phyloP scores from a whole-genome alignment of 2,888 invertebrate genomes.

The Conops quadrifasciatus region DNA sequence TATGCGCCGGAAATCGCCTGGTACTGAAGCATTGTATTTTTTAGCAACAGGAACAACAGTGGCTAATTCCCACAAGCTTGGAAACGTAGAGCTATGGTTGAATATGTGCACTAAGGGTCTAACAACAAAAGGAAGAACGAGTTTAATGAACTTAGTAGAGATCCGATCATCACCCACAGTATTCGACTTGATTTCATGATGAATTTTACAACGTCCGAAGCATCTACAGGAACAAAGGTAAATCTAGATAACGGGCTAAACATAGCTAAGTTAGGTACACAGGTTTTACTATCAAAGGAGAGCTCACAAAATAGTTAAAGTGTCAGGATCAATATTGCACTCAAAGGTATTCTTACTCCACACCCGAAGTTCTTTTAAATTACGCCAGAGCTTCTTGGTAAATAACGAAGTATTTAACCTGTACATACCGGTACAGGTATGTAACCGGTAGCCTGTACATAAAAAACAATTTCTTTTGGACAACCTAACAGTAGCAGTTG shows the following conservation, averaged over 20 bases:
- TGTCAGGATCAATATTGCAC: too few relatives aligned
- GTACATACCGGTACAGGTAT: too few relatives aligned
- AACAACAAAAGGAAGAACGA: neutral
- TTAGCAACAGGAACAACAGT: neutral
- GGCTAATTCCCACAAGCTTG: neutral
- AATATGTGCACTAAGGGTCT: neutral
- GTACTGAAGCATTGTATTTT: neutral
- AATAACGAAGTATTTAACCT: neutral
- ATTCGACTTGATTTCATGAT: neutral
- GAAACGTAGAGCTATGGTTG: neutral
- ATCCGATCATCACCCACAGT: neutral
- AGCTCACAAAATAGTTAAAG: neutral
- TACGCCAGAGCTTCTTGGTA: neutral
- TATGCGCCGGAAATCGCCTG: neutral
- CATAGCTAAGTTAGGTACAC: too few relatives aligned
- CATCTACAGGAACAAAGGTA: neutral
- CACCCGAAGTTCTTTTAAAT: neutral
- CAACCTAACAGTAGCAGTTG: too few relatives aligned
- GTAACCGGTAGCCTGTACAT: too few relatives aligned
- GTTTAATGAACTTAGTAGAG: neutral
- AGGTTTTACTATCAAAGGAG: too few relatives aligned
- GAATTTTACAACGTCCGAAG: neutral
- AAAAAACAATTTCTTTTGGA: too few relatives aligned
- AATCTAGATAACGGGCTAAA: neutral
- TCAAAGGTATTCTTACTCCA: neutral